Conservation (phyloP, 2,888 invertebrate species). For the Eupeodes luniger region DNA sequence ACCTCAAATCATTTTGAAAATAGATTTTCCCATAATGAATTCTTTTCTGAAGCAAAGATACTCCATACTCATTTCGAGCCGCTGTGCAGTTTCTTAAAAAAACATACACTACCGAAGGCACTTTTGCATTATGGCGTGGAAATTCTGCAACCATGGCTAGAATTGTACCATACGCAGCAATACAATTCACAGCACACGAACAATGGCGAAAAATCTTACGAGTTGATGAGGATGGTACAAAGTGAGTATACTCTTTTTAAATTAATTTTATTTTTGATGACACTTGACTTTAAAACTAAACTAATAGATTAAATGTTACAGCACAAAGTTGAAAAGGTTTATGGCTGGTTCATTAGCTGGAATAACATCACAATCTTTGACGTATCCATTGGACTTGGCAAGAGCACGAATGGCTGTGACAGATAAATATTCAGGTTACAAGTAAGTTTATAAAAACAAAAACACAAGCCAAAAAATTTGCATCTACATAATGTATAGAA, state of each 20-base stretch:
- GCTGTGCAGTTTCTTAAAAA: slow-evolving; percentile 88
- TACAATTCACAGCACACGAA: slow-evolving; percentile 99
- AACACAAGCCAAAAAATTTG: not conserved
- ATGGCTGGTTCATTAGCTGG: slow-evolving; percentile 98
- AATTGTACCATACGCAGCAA: slow-evolving; percentile 98
- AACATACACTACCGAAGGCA: slow-evolving; percentile 91
- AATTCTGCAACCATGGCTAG: slow-evolving; percentile 99
- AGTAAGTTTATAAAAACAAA: slow-evolving; percentile 80
- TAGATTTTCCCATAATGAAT: slow-evolving; percentile 61
- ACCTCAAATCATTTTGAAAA: not conserved
- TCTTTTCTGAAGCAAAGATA: slow-evolving; percentile 85
- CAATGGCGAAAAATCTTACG: slow-evolving; percentile 95
- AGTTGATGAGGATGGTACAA: slow-evolving; percentile 87
- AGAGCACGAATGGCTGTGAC: slow-evolving; percentile 99
- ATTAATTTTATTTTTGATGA: not conserved
- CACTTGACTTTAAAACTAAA: slow-evolving; percentile 8
- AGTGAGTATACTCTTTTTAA: slow-evolving; percentile 82
- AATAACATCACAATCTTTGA: slow-evolving; percentile 95
- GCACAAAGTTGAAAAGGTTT: slow-evolving; percentile 85
- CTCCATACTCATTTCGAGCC: slow-evolving; percentile 89
- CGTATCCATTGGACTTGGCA: slow-evolving; percentile 98
- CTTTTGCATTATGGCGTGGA: slow-evolving; percentile 96
- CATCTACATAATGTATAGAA: no score
- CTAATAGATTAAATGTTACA: slow-evolving; percentile 67
- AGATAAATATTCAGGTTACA: slow-evolving; percentile 89